Percentiles rank a stretch among this genome's conserved stretches.
Conservation (phyloP, 1,140 invertebrate species). For the Anagrus nilaparvatae region DNA sequence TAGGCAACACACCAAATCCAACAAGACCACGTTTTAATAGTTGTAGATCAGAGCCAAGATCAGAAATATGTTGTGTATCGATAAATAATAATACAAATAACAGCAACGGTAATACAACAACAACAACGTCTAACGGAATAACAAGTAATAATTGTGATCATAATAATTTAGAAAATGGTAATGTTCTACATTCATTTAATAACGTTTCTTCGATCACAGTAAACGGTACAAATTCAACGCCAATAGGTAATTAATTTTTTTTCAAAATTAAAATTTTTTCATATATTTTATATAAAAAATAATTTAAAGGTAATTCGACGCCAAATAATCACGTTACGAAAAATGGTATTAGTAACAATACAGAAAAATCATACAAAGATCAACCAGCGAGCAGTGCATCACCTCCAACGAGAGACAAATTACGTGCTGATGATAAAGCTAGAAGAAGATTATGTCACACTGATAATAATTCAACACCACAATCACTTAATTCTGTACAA, state of each 20-base stretch:
- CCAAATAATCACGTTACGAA: no score
- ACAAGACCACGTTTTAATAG: conserved; percentile 43
- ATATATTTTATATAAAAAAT: conserved; percentile 4
- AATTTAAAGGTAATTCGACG: conserved; percentile 5
- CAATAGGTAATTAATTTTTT: no score
- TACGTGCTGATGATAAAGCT: conserved; percentile 59
- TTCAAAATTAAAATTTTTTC: no score
- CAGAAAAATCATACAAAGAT: conserved; percentile 43
- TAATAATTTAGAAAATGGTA: conserved; percentile 28
- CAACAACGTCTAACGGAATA: conserved; percentile 17
- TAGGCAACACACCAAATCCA: conserved; percentile 40
- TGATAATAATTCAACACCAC: conserved; percentile 20
- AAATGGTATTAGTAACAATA: conserved; percentile 25
- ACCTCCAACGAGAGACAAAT: conserved; percentile 62
- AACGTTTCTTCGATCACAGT: conserved; percentile 15
- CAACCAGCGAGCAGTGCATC: conserved; percentile 60
- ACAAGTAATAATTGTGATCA: conserved; percentile 24
- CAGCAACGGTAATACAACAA: conserved; percentile 16
- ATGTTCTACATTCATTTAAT: conserved; percentile 16
- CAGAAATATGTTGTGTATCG: conserved; percentile 27
- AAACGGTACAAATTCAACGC: conserved; percentile 20
- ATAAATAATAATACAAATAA: conserved; percentile 23
- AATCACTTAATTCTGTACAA: conserved; percentile 26
- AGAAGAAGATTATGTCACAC: no score
- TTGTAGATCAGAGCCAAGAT: conserved; percentile 38